Percentiles rank a stretch among this genome's conserved stretches.
phyloP scores from a whole-genome alignment of 2,113 vertebrate genomes.

The Ia io region DNA sequence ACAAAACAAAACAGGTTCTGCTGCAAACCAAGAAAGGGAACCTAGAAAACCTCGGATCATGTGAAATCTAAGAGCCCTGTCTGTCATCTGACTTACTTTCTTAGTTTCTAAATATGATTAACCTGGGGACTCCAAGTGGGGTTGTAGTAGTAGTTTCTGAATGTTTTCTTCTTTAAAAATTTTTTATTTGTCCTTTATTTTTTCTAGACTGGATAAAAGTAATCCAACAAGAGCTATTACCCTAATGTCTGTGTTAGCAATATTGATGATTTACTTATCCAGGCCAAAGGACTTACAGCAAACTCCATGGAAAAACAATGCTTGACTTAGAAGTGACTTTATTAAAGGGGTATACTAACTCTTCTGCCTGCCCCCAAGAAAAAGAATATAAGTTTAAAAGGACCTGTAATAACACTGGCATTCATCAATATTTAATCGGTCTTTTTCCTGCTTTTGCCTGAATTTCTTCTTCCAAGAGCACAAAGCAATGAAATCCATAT shows the following conservation, averaged over 20 bases:
- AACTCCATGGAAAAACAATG: not conserved
- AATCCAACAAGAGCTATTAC: not conserved
- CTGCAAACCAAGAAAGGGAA: not conserved
- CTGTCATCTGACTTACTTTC: not conserved
- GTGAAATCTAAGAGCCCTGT: not conserved
- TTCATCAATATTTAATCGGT: conserved; percentile 64
- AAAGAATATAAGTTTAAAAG: conserved; percentile 1
- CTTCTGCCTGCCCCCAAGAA: not conserved
- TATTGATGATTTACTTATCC: not conserved
- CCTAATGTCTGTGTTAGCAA: conserved; percentile 12
- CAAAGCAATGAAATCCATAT: conserved; percentile 59
- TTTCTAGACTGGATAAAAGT: conserved; percentile 34
- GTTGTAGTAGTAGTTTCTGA: not conserved
- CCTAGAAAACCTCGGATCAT: not conserved
- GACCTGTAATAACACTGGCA: conserved; percentile 40
- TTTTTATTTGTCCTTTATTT: not conserved
- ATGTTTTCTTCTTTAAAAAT: not conserved
- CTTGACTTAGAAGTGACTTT: not conserved
- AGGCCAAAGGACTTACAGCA: not conserved
- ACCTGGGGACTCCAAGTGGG: not conserved
- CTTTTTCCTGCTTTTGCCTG: conserved; percentile 51
- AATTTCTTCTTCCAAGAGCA: conserved; percentile 47
- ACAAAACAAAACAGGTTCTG: not conserved
- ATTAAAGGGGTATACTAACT: not conserved
- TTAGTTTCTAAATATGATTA: conserved; percentile 11